Conservation (phyloP, 92 coral and sea anemone genomes). For the Actinostola sp. region DNA sequence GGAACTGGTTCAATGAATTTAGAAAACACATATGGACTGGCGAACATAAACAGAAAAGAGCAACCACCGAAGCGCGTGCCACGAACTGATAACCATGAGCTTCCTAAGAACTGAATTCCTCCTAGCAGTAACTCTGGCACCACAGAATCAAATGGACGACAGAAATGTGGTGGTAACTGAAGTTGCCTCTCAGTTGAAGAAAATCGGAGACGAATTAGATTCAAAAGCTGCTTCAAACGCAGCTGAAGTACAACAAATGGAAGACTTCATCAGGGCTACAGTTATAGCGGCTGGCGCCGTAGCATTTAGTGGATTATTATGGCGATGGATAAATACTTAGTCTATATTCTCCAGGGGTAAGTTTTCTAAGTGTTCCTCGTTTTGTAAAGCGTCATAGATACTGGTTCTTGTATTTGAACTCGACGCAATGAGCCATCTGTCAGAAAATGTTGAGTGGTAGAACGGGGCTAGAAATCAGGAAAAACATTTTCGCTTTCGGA, state of each 20-base stretch:
- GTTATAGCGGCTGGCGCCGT: conserved; percentile 36
- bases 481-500: conserved; percentile 42
- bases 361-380: not conserved
- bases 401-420: not conserved
- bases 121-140: conserved; percentile 18
- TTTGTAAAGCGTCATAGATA: not conserved
- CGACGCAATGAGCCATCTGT: conserved; percentile 13
- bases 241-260: conserved; percentile 15
- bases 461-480: not conserved
- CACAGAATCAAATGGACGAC: conserved; percentile 23
- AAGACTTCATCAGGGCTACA: conserved; percentile 18
- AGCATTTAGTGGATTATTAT: conserved; percentile 32
- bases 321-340: conserved; percentile 46
- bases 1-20: conserved; percentile 29
- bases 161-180: conserved; percentile 23
- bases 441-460: conserved; percentile 2
- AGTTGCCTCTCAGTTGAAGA: conserved; percentile 38
- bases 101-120: conserved; percentile 9
- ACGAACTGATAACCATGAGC: conserved; percentile 16
- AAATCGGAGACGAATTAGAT: conserved; percentile 47
- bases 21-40: conserved; percentile 3
- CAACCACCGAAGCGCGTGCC: conserved; percentile 27
- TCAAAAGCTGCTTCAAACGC: conserved; percentile 19
- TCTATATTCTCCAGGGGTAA: not conserved
- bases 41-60: conserved; percentile 31